Evolutionary conservation across 2,113 vertebrate genomes (phyloP), one percentile per base, ranked within the genome.

Genomic region (Marmota monax): DNA sequence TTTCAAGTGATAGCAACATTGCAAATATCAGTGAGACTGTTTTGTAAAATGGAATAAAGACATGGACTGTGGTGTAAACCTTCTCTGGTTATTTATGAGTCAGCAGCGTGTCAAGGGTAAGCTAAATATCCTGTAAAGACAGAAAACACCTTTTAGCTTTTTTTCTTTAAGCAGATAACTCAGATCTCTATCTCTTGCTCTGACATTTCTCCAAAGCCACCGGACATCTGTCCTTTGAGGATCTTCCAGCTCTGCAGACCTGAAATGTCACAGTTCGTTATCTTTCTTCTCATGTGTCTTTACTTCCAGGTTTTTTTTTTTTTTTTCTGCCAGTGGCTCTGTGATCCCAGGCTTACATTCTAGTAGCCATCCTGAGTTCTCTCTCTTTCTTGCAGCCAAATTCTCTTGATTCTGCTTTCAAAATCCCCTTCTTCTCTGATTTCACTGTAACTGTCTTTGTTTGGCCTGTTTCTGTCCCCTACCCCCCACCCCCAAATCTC

Each of bases 221-320:
- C 25, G 77, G 48, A 58, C 29, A 76, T 39, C 69, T 76, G 8
- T 74, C 73, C 74, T 86, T 86, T 7, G 61, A 89, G 25, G 27
- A 79, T 70, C 42, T 82, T 76, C 42, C 34, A 65, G 25, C 6
- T 27, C 20, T n/a, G 74, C 37, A 39, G 48, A 87, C 18, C 65
- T 2, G 67, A 84, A 96, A 67, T 76, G 77, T 95, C 85, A 84
- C 45, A 80, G 51, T 42, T 84, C 39, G 48, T 78, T 90, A 10
- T 27, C 11, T 92, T 95, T 82, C 45, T 16, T 58, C 4, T 88
- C 65, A 58, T 42, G 5, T 34, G 23, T 76, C 29, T 70, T 77
- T 37, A 76, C 70, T 84, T 84, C 48, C 5, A 61, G 29, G 45
- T 94, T 45, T 16, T 78, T 51, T 65, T 45, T 45, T 45, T 45